Percentiles rank a stretch among this genome's conserved stretches.
Evolutionary conservation across 2,888 invertebrate species (phyloP).

Genomic region (Endotricha flammealis): DNA sequence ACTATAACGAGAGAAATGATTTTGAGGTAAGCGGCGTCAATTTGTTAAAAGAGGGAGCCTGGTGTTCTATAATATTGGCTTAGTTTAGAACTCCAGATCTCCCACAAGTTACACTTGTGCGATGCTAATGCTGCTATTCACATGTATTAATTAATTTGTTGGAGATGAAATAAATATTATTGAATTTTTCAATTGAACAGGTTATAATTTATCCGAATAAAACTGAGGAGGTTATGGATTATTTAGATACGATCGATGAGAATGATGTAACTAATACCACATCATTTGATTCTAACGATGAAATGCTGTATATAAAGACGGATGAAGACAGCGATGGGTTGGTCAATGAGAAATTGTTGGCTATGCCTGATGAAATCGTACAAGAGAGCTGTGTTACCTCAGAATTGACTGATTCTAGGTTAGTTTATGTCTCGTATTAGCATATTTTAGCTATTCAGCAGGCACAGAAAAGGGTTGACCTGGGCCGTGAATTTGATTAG

Average conservation of each 20-base stretch:
- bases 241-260: conserved; percentile 51
- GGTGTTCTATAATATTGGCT: no score
- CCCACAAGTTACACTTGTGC: no score
- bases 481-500: no score
- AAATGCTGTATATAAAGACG: conserved; percentile 29
- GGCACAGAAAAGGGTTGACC: no score
- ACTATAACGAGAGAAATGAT: conserved; percentile 32
- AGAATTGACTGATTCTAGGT: conserved; percentile 34
- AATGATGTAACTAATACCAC: conserved; percentile 33
- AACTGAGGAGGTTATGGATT: conserved; percentile 35
- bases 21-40: no score
- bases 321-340: conserved; percentile 39
- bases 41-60: no score
- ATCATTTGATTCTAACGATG: conserved; percentile 22
- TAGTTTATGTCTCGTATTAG: conserved; percentile 8
- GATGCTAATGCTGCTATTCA: no score
- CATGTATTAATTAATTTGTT: no score
- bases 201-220: conserved; percentile 39
- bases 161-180: no score
- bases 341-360: conserved; percentile 32
- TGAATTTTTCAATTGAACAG: no score
- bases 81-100: no score
- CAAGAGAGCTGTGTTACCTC: conserved; percentile 15
- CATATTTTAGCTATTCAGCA: no score
- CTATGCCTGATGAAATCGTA: conserved; percentile 12